Evolutionary conservation across 2,888 invertebrate genomes (phyloP), one percentile per base, ranked within the genome.

Genomic region (Drosophila cognata): DNA sequence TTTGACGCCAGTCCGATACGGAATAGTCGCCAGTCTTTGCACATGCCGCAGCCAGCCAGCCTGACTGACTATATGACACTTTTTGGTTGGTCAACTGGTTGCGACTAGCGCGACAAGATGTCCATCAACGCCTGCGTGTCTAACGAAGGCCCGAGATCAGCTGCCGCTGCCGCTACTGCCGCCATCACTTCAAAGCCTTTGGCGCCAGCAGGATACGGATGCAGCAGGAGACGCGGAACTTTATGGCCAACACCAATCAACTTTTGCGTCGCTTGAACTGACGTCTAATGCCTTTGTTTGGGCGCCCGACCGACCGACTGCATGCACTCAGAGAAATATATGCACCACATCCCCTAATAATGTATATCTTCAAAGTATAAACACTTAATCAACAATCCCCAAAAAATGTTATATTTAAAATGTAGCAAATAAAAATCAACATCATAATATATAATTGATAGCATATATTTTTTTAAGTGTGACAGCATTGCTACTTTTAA

Each of bases 81-180:
- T 89, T 88, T 65, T 55, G 63, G 74, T 74, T 82, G 71, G 77
- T 67, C 79, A 77, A 71, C 66, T 80, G 68, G 55, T 56, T 58
- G 63, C 48, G 69, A 52, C 66, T 62, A 71, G 77, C 77, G 77
- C 79, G 80, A 84, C 89, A 85, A 89, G 88, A 89, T 87, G 87
- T 87, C 87, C 87, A 87, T 87, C 87, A 87, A 87, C 87, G 87
- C 87, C 87, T 89, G 89, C 87, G 89, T 81, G 81, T 88, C 89
- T 78, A 89, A 89, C 89, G 73, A 89, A 88, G 75, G 65, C 73
- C 69, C 73, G 69, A 73, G 73, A 68, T 79, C 70, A 50, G 55
- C 21, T 36, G 62, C 52, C 57, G 74, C 41, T 69, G 80, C 25
- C 57, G 80, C 64, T 81, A 79, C 76, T 58, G 80, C 68, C 82